Evolutionary conservation across 2,888 invertebrate genomes (phyloP), one percentile per base, ranked within the genome.

Genomic region (Aquatica leii): DNA sequence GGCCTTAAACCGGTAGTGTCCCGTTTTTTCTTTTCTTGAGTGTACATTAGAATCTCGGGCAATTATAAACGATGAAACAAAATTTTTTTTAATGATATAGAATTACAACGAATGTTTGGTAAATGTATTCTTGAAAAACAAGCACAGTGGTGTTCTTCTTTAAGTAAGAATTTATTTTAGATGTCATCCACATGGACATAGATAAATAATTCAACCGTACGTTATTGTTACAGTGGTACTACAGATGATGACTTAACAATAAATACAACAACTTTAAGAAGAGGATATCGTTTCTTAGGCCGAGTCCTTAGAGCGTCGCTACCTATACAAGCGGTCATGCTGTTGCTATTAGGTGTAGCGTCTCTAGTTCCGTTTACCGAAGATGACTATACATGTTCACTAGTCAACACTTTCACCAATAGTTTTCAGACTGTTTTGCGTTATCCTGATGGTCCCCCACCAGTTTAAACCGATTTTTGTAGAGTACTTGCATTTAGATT

Each of bases 401-500:
- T 96, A 78, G 88, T 92, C 72, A 94, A 94, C 82, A 90, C 90
- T 73, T 88, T 94, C 74, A 90, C 91, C 15, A 86, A 90, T 72
- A 92, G 92, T 73, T 86, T 97, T 59, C 93, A 95, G 72, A 96
- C 97, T 41, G 91, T 95, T 82, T 85, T 97, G 72, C 87, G 92
- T 62, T 97, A 96, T 84, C 92, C 93, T 17, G 91, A 97, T 79
- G 97, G 97, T 68, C 95, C 96, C 51, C 98, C 97, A 62, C 97
- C 98, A 55, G 88, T 94, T 65, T 96, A 90, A 78, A 71, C 40
- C 12, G n/a, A 15, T 20, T 43, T 54, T 20, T 17, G 14, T 24
- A 8, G 34, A 6, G 24, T 24, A 24, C 24, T 24, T 24, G 18
- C 46, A 15, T 34, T 56, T 66, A 51, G 57, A 24, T 6, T 57